Percentiles rank a stretch among this genome's conserved stretches.
phyloP scores from a whole-genome alignment of 2,797 vertebrate genomes.

The Sciaenops ocellatus region DNA sequence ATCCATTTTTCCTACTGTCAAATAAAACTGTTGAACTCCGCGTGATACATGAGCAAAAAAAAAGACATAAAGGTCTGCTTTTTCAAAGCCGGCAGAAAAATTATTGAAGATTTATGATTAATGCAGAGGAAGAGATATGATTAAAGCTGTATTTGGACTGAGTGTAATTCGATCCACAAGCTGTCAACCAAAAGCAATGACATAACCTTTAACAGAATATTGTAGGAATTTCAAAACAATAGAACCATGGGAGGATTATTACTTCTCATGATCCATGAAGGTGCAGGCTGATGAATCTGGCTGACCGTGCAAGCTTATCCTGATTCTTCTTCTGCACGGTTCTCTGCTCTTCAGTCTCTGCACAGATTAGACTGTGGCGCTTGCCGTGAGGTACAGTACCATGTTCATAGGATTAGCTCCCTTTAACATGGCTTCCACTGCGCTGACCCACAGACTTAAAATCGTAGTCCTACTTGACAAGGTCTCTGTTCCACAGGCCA shows the following conservation, averaged over 20 bases:
- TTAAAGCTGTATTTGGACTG: constrained; percentile 40
- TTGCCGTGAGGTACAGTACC: constrained; percentile 30
- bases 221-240: constrained; percentile 32
- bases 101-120: constrained; percentile 33
- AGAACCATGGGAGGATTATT: constrained; percentile 42
- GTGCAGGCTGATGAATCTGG: constrained; percentile 25
- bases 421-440: constrained; percentile 55
- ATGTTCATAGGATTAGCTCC: constrained; percentile 59
- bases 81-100: constrained; percentile 26
- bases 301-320: constrained; percentile 24
- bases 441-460: constrained; percentile 57
- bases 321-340: constrained; percentile 4
- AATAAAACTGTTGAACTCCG: constrained; percentile 50
- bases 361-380: constrained; percentile 32
- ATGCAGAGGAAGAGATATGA: constrained; percentile 20
- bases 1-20: constrained; percentile 60
- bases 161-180: constrained; percentile 25
- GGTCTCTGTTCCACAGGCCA: constrained; percentile 31
- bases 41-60: constrained; percentile 43
- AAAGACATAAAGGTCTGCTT: constrained; percentile 31
- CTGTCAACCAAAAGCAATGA: constrained; percentile 17
- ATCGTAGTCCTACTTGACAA: constrained; percentile 42
- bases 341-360: constrained; percentile 26
- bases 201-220: constrained; percentile 26
- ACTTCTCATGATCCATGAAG: constrained; percentile 28